Conservation (phyloP, 1,140 invertebrate genomes). For the Drosophila serrata region DNA sequence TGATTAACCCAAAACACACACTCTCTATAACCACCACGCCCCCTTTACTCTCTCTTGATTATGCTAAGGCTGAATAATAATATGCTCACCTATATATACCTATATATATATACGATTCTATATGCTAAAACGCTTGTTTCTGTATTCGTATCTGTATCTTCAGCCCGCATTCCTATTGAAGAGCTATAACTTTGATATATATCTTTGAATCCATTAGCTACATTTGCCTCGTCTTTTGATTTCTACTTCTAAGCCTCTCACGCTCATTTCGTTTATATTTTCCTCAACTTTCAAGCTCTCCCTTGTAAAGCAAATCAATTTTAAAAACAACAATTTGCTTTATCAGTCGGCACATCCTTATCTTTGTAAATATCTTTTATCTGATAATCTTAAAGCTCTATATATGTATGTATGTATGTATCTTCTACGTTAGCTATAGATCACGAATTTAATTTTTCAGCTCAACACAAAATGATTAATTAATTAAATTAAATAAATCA, state of each 20-base stretch:
- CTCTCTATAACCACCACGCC: constrained; percentile 47
- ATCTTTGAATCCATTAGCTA: too few relatives aligned
- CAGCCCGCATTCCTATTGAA: constrained; percentile 72
- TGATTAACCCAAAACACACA: constrained; percentile 25
- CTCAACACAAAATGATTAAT: constrained; percentile 43
- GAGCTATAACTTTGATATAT: constrained; percentile 41
- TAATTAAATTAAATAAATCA: constrained; percentile 13
- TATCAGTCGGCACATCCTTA: constrained; percentile 55
- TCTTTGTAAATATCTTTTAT: constrained; percentile 44
- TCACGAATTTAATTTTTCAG: constrained; percentile 75
- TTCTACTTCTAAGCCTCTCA: constrained; percentile 64
- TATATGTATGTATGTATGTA: constrained; percentile 34
- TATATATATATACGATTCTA: constrained; percentile 30
- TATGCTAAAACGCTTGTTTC: constrained; percentile 48
- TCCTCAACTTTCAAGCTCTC: constrained; percentile 9
- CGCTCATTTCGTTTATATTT: constrained; percentile 37
- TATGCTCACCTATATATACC: constrained; percentile 64
- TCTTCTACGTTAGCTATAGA: constrained; percentile 52
- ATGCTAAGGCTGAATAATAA: constrained; percentile 57
- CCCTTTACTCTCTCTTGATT: constrained; percentile 58
- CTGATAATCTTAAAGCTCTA: constrained; percentile 29
- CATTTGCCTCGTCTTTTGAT: constrained; percentile 39
- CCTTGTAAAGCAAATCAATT: constrained; percentile 73
- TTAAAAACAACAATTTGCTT: constrained; percentile 81
- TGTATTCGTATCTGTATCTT: constrained; percentile 59